Base-by-base conservation (phyloP, 1,140 invertebrate species). In the Caenorhabditis inopinata region DNA sequence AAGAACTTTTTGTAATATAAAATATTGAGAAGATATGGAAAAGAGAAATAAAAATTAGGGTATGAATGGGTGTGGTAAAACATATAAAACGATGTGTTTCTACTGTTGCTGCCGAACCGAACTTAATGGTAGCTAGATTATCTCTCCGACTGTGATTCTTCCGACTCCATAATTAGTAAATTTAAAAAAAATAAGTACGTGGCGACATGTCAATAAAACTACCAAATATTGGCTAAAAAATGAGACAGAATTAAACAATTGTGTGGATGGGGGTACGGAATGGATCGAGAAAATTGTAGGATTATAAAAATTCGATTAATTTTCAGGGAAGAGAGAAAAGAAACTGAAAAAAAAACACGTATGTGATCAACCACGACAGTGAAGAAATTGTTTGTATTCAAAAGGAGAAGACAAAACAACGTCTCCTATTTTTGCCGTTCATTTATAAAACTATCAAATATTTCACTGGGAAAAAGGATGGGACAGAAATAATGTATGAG, bases 181-280 rank as follows among this genome's bases (percentile, higher is more conserved):
- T 62, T 29, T 29, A 32, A 42, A 42, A 14, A 42, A 62, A 32
- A 62, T 62, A 62, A 62, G 53, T 62, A 62, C 29, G 27, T 62
- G 53, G 53, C 53, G 53, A 62, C 29, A 62, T 62, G 53, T 62
- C 53, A 62, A 62, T 62, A 62, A 62, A 62, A 62, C 53, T 62
- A 62, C 53, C 53, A 62, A 62, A 62, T 62, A 62, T 62, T 62
- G 53, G 53, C 29, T 25, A n/a, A 14, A 32, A 35, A 62, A 35
- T 32, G 27, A 29, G 53, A 62, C 6, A 42, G 38, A 14, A 42
- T 42, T 42, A 42, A 42, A 42, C 38, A 14, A 42, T 42, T 62
- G 25, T 14, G n/a, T 32, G 16, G 23, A 62, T 12, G n/a, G 29
- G 53, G 53, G 21, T 32, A 32, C n/a, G 27, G 29, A 29, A 7